Evolutionary conservation across 2,797 vertebrate species (phyloP), one percentile per base, ranked within the genome.

Genomic region (Fringilla coelebs): DNA sequence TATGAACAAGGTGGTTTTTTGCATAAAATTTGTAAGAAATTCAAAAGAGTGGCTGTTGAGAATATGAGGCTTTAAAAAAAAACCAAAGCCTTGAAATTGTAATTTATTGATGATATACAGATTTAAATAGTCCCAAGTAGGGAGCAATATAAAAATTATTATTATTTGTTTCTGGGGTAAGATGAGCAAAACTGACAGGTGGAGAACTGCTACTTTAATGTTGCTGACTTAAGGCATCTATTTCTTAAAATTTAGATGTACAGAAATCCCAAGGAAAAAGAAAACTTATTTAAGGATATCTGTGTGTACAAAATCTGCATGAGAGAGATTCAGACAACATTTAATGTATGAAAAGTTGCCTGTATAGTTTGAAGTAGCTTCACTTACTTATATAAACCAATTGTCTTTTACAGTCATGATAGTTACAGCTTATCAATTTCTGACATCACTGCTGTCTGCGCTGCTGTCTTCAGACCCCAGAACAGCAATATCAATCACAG

Each of bases 1-100:
- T 4, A 11, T 54, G n/a, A 73, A 58, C 1, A 25, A n/a, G 6
- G 0, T 7, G 40, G 0, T 2, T 20, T 60, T 85, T 29, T 25
- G 3, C 11, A 6, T 40, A 43, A 49, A 2, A 34, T 66, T 52
- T 65, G 7, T 57, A 29, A 65, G 43, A 61, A 40, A 78, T n/a
- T 46, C 38, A 34, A 46, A 80, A 41, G 0, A 2, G 2, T 21
- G 40, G 9, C 4, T 57, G 7, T 43, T 63, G 21, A 36, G 16
- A 67, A 13, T n/a, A 63, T 13, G 10, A 49, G 6, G 2, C 1
- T 41, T 84, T 14, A 3, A 46, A 63, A 77, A 58, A 60, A 22
- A 1, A 2, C 5, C 2, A 72, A 61, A 41, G 6, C 2, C 5
- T 57, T 46, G 2, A 8, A 75, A 51, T 22, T 48, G 3, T 32